A percentile compares a stretch with the other conserved stretches of the same genome.
These are phyloP conservation scores for Heptranchias perlo DNA, from an alignment of 2,113 vertebrate species.

Conservation along the genomic window DNA sequence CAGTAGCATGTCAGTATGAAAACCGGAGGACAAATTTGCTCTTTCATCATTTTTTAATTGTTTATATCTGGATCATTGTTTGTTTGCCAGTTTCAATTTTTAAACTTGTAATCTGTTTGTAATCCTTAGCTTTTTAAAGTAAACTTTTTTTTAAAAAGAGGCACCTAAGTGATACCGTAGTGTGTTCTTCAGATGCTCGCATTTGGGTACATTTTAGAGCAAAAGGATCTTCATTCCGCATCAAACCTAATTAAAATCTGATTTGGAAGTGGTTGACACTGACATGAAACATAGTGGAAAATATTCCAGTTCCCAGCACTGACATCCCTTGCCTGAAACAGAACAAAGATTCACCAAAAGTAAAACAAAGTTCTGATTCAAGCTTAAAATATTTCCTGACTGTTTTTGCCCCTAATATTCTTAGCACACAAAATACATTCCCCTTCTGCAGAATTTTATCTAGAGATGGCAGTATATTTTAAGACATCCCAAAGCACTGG, in stretches of 20 bases:
- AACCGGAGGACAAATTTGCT: neutral
- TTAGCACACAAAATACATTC: neutral
- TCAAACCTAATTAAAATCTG: neutral
- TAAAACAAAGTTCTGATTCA: neutral
- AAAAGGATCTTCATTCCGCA: neutral
- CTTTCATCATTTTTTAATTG: neutral
- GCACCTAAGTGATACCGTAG: neutral
- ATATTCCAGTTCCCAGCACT: neutral
- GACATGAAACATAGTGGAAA: neutral
- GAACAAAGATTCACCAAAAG: neutral
- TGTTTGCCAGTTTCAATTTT: neutral
- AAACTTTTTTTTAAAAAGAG: neutral
- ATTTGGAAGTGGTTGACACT: neutral
- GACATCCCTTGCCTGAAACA: neutral
- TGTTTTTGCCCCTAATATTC: neutral
- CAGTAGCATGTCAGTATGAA: neutral
- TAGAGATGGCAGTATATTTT: neutral
- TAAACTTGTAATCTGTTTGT: neutral
- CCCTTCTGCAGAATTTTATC: neutral
- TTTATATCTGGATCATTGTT: neutral
- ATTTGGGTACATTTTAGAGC: neutral
- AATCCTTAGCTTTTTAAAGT: neutral
- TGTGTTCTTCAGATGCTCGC: neutral
- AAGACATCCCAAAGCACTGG: neutral
- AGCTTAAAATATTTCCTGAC: neutral